A percentile compares a stretch with the other conserved stretches of the same genome.
These are phyloP conservation scores for Bambusicola thoracicus DNA, from an alignment of 2,113 vertebrate species.

Conservation along the genomic window DNA sequence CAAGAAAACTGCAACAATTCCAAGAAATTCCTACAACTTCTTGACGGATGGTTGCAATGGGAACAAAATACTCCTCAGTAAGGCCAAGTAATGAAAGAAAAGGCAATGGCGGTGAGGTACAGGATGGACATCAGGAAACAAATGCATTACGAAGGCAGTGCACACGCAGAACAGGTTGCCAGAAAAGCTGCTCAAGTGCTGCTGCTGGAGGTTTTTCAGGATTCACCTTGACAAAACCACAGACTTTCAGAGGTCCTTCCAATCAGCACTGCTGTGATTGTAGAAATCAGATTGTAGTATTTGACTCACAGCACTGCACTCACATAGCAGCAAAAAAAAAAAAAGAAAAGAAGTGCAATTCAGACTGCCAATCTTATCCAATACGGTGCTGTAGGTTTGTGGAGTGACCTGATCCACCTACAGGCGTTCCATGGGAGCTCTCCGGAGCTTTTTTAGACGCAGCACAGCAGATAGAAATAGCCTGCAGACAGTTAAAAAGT, in stretches of 20 bases:
- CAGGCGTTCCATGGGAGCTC: neutral
- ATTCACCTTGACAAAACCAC: neutral
- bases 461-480: neutral
- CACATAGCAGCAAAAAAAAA: neutral
- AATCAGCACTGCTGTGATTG: neutral
- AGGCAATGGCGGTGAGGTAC: neutral
- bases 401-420: neutral
- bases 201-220: neutral
- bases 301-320: neutral
- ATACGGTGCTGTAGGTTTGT: neutral
- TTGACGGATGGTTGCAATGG: neutral
- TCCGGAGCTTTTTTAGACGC: neutral
- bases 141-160: neutral
- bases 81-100: neutral
- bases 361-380: neutral
- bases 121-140: neutral
- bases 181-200: neutral
- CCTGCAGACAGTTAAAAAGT: neutral
- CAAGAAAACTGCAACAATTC: slow-evolving; percentile 30
- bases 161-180: neutral
- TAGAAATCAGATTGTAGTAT: neutral
- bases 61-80: neutral
- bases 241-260: neutral
- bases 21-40: slow-evolving; percentile 41
- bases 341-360: neutral